Conservation (phyloP, 2,888 invertebrate species). For the Phengaris arion region DNA sequence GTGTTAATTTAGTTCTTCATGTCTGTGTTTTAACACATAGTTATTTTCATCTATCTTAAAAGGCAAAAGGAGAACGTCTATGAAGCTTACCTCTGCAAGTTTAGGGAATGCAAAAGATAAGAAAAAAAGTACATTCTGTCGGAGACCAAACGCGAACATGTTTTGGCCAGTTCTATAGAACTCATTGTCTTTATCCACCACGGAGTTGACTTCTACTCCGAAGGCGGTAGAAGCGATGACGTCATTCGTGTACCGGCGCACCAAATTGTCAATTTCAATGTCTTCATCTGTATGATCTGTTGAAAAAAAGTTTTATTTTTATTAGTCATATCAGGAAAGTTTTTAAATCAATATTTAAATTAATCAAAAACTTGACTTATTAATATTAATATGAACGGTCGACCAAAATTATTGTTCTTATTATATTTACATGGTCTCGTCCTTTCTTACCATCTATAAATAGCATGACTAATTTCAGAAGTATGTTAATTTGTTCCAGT, state of each 20-base stretch:
- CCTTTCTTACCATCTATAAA: no score
- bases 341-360: no score
- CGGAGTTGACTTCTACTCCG: constrained; percentile 77
- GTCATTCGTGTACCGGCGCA: constrained; percentile 78
- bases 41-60: no score
- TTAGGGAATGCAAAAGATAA: constrained; percentile 45
- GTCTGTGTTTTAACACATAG: no score
- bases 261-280: constrained; percentile 67
- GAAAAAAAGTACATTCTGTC: constrained; percentile 46
- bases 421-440: no score
- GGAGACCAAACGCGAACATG: constrained; percentile 47
- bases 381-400: no score
- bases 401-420: no score
- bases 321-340: background rate
- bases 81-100: constrained; percentile 47
- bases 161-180: constrained; percentile 63
- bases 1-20: no score
- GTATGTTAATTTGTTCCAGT: no score
- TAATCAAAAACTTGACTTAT: no score
- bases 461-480: no score
- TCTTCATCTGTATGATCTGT: constrained; percentile 49
- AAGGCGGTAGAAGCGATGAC: constrained; percentile 80
- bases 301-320: background rate
- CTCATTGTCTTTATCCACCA: constrained; percentile 73
- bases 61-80: background rate